phyloP scores from a whole-genome alignment of 2,888 invertebrate species.

The Papilio demoleus region DNA sequence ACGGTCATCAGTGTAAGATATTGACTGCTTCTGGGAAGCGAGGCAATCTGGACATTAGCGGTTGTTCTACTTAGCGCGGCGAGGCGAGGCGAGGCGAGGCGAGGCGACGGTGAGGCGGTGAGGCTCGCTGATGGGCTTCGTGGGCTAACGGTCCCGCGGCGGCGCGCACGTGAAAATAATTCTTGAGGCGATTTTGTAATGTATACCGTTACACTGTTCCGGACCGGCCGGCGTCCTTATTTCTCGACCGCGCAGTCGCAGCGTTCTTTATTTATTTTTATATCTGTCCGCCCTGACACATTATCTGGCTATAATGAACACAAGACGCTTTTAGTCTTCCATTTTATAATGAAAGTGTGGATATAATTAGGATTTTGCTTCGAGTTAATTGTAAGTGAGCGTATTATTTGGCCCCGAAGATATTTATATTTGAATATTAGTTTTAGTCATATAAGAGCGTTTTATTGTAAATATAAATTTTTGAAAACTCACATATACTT shows the following conservation, averaged over 20 bases:
- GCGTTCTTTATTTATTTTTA: constrained; percentile 72
- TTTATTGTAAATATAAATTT: too few relatives aligned
- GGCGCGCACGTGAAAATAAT: constrained; percentile 81
- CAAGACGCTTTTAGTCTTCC: neutral
- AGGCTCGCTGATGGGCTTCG: constrained; percentile 61
- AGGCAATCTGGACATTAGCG: constrained; percentile 47
- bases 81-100: neutral
- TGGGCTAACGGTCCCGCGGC: constrained; percentile 72
- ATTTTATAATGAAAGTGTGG: neutral
- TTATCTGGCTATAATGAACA: constrained; percentile 31
- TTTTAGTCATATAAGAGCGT: too few relatives aligned
- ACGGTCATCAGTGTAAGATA: constrained; percentile 2
- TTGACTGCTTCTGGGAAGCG: constrained; percentile 23
- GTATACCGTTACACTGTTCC: constrained; percentile 81
- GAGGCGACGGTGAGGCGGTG: constrained; percentile 48
- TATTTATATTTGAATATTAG: too few relatives aligned
- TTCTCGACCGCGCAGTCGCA: constrained; percentile 61
- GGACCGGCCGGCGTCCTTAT: constrained; percentile 80
- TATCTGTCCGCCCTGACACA: constrained; percentile 63
- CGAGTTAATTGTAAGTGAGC: neutral
- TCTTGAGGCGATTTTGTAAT: constrained; percentile 83
- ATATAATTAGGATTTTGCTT: constrained; percentile 15
- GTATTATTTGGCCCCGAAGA: neutral
- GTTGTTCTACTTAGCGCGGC: constrained; percentile 66
- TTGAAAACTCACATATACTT: too few relatives aligned